Conservation (phyloP, 2,888 invertebrate species). For the Protophormia terraenovae region DNA sequence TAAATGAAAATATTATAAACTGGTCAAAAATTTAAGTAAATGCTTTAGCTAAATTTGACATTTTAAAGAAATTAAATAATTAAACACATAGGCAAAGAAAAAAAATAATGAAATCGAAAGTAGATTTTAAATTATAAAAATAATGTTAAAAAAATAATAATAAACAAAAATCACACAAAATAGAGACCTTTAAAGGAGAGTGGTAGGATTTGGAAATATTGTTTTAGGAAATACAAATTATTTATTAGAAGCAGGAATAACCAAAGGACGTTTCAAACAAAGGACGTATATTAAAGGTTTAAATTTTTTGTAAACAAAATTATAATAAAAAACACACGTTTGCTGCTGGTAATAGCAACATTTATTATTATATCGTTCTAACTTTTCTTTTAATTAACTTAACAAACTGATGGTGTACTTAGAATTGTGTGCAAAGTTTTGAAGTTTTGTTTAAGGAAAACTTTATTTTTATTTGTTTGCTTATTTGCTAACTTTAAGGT, state of each 20-base stretch:
- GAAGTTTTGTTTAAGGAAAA: not conserved
- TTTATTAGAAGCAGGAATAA: conserved; percentile 20
- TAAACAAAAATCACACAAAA: conserved; percentile 53
- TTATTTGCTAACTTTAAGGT: no score
- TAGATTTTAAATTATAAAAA: conserved; percentile 26
- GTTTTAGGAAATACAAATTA: not conserved
- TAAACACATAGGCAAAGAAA: conserved; percentile 6
- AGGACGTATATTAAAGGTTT: not conserved
- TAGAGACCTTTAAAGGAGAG: conserved; percentile 54
- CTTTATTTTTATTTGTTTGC: not conserved
- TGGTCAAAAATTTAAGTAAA: not conserved
- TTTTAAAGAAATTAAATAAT: not conserved
- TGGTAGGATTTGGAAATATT: conserved; percentile 1
- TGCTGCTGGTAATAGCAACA: not conserved
- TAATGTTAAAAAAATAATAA: conserved; percentile 23
- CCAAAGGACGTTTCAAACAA: conserved; percentile 42
- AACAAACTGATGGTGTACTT: conserved; percentile 18
- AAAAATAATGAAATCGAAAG: conserved; percentile 32
- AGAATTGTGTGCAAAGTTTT: not conserved
- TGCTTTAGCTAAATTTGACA: not conserved
- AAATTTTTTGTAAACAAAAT: not conserved
- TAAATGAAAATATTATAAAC: not conserved
- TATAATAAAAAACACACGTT: not conserved
- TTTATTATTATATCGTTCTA: not conserved
- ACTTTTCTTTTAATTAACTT: not conserved